Conservation (phyloP, 1,140 invertebrate genomes). For the Apis dorsata region DNA sequence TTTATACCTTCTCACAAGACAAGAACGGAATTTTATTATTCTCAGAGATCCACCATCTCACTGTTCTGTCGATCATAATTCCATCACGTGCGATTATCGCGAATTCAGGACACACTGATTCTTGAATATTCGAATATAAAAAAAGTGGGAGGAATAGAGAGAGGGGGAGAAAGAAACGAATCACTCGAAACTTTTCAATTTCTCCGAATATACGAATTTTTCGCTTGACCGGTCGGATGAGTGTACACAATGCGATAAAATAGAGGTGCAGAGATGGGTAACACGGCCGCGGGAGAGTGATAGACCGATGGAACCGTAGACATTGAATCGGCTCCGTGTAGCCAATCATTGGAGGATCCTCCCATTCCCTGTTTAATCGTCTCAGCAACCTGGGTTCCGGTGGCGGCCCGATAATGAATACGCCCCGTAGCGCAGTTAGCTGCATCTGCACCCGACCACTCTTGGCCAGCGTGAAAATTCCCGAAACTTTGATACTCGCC, state of each 20-base stretch:
- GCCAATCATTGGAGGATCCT: constrained; percentile 76
- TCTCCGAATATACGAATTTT: not conserved
- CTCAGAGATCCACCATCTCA: too few species aligned
- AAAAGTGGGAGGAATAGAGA: not conserved
- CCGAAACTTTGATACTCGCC: constrained; percentile 30
- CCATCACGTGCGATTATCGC: too few species aligned
- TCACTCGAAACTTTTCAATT: not conserved
- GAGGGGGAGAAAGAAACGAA: not conserved
- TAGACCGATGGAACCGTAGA: constrained; percentile 63
- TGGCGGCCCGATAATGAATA: constrained; percentile 72
- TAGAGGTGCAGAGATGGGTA: constrained; percentile 45
- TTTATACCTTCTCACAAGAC: too few species aligned
- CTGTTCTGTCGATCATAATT: too few species aligned
- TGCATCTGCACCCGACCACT: constrained; percentile 62
- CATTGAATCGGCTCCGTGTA: constrained; percentile 71
- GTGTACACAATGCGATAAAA: constrained; percentile 45
- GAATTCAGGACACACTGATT: too few species aligned
- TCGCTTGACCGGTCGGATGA: not conserved
- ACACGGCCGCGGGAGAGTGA: constrained; percentile 52
- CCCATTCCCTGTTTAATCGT: constrained; percentile 78
- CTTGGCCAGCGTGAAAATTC: constrained; percentile 46
- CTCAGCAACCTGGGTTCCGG: constrained; percentile 72
- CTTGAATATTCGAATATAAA: not conserved
- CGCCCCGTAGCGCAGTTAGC: constrained; percentile 66
- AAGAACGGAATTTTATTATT: too few species aligned